A percentile compares a stretch with the other conserved stretches of the same genome.
These are phyloP conservation scores for Nomada hirtipes DNA, from an alignment of 2,888 invertebrate species.

Conservation along the genomic window DNA sequence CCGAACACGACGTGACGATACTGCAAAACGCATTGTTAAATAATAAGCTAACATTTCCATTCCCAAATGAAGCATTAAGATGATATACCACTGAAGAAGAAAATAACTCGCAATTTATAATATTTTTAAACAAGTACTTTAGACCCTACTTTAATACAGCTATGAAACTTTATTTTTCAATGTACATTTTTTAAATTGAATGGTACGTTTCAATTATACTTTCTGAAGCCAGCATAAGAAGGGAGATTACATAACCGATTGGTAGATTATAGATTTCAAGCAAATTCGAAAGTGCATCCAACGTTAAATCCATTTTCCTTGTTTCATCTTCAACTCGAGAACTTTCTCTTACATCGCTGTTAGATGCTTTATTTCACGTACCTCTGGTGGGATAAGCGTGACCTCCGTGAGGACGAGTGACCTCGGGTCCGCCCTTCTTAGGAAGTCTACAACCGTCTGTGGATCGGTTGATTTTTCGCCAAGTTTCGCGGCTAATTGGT, in stretches of 20 bases:
- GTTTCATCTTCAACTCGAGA: too few relatives aligned
- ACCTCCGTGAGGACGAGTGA: constrained; percentile 64
- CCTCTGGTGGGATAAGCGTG: constrained; percentile 24
- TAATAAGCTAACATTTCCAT: background rate
- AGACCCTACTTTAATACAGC: too few relatives aligned
- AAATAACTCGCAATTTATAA: too few relatives aligned
- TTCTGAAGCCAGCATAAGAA: too few relatives aligned
- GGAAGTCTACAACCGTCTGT: constrained; percentile 71
- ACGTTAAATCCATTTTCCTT: background rate
- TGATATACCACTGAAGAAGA: too few relatives aligned
- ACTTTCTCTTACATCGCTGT: background rate
- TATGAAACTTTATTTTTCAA: too few relatives aligned
- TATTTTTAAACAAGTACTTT: too few relatives aligned
- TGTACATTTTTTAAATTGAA: too few relatives aligned
- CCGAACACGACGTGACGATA: constrained; percentile 31
- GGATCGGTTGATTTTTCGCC: constrained; percentile 72
- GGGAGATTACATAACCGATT: background rate
- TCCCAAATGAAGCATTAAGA: too few relatives aligned
- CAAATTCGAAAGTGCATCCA: background rate
- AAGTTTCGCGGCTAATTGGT: constrained; percentile 66
- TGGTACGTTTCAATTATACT: too few relatives aligned
- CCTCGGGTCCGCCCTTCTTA: constrained; percentile 68
- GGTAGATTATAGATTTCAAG: background rate
- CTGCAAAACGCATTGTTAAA: constrained; percentile 54
- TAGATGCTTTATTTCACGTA: background rate